Conservation (phyloP, 2,797 vertebrate species). For the Chaetodon trifasciatus region DNA sequence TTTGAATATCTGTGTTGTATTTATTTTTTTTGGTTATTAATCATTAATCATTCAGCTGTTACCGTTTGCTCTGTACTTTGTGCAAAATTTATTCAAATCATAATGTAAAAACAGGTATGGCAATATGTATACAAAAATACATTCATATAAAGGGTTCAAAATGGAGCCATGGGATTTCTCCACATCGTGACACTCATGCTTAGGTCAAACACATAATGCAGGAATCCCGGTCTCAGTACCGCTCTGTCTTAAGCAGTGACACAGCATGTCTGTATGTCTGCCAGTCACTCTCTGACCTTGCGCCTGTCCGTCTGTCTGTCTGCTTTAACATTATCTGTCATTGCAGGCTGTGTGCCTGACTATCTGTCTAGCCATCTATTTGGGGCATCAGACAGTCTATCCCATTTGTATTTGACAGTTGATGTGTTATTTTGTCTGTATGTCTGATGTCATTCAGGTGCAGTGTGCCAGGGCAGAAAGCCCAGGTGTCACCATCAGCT, state of each 20-base stretch:
- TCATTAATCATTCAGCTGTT: background rate
- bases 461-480: conserved; percentile 76
- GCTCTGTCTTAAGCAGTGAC: conserved; percentile 49
- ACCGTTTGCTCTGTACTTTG: background rate
- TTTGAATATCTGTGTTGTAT: background rate
- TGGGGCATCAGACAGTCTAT: conserved; percentile 76
- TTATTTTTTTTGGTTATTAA: background rate
- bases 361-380: conserved; percentile 76
- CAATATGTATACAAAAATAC: background rate
- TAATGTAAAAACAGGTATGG: background rate
- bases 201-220: conserved; percentile 10
- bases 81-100: background rate
- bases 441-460: conserved; percentile 80
- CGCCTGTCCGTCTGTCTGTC: conserved; percentile 66
- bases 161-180: background rate
- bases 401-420: conserved; percentile 72
- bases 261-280: conserved; percentile 56
- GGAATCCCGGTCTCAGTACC: background rate
- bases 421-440: conserved; percentile 75
- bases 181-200: background rate
- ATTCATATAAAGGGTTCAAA: background rate
- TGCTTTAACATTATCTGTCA: conserved; percentile 70
- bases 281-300: conserved; percentile 70
- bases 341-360: conserved; percentile 52
- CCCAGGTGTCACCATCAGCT: conserved; percentile 65